These are phyloP conservation scores for Epizoanthus scotinus DNA, from an alignment of 92 coral and sea anemone genomes.

Conservation along the genomic window DNA sequence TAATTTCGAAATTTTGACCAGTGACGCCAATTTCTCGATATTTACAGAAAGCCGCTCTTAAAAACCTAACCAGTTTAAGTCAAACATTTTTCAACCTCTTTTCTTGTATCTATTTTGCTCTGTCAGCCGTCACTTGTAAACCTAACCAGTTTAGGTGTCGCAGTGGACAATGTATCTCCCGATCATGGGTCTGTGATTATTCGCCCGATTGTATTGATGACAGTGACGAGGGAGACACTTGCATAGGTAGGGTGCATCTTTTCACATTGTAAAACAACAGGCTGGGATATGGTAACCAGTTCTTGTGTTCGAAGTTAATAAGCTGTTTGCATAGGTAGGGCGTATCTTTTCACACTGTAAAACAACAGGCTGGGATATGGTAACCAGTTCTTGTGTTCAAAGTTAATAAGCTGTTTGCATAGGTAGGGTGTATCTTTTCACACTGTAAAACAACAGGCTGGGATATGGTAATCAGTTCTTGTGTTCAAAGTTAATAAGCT, in stretches of 20 bases:
- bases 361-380: too few relatives aligned
- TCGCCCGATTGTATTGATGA: slow-evolving; percentile 29
- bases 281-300: too few relatives aligned
- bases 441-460: not conserved
- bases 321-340: slow-evolving; percentile 37
- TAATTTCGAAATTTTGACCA: too few relatives aligned
- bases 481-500: too few relatives aligned
- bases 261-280: not conserved
- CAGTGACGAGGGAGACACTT: slow-evolving; percentile 36
- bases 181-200: slow-evolving; percentile 27
- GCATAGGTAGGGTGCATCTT: slow-evolving; percentile 22
- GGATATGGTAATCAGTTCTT: too few relatives aligned
- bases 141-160: slow-evolving; percentile 39
- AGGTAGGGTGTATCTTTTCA: slow-evolving; percentile 13
- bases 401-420: slow-evolving; percentile 5
- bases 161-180: slow-evolving; percentile 24
- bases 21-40: too few relatives aligned
- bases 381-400: too few relatives aligned
- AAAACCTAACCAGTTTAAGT: not conserved
- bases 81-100: not conserved
- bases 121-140: slow-evolving; percentile 31
- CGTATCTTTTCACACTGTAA: not conserved
- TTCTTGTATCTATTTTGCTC: not conserved
- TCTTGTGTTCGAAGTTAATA: too few relatives aligned
- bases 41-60: too few relatives aligned